Evolutionary conservation across 2,888 invertebrate genomes (phyloP).

Genomic region (Onchidella celtica): DNA sequence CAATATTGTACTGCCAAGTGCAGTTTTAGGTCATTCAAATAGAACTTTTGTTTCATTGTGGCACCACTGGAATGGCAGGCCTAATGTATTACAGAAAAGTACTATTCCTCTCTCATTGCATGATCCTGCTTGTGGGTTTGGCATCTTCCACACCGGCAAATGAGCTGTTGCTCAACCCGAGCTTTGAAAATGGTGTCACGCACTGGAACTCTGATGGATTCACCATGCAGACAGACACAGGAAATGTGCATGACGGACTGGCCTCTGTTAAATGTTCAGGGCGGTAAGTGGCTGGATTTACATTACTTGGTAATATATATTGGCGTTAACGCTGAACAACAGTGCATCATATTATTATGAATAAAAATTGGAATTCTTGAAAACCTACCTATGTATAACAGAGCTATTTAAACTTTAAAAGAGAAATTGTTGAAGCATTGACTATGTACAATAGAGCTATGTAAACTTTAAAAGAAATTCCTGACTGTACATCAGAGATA

Average conservation of each 20-base stretch:
- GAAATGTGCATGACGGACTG: neutral
- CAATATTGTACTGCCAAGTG: too few relatives aligned
- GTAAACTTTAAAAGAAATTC: too few relatives aligned
- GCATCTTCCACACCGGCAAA: too few relatives aligned
- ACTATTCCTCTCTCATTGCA: too few relatives aligned
- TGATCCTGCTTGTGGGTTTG: too few relatives aligned
- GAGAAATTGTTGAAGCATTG: neutral
- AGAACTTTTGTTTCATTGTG: too few relatives aligned
- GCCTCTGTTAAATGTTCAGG: slow-evolving; percentile 33
- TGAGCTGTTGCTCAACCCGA: slow-evolving; percentile 30
- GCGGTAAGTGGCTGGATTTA: neutral
- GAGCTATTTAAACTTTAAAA: neutral
- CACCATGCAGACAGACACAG: slow-evolving; percentile 18
- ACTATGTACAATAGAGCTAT: neutral
- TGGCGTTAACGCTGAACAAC: slow-evolving; percentile 21
- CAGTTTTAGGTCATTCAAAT: too few relatives aligned
- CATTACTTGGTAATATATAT: neutral
- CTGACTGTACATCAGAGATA: too few relatives aligned
- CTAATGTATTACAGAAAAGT: too few relatives aligned
- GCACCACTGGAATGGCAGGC: too few relatives aligned
- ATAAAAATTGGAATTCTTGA: too few relatives aligned
- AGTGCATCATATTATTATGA: too few relatives aligned
- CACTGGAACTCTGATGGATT: slow-evolving; percentile 30
- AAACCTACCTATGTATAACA: neutral
- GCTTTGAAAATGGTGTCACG: slow-evolving; percentile 32